Conservation (phyloP, 30 jellyfish, hydroid and myxozoan genomes). For the Turritopsis dohrnii region DNA sequence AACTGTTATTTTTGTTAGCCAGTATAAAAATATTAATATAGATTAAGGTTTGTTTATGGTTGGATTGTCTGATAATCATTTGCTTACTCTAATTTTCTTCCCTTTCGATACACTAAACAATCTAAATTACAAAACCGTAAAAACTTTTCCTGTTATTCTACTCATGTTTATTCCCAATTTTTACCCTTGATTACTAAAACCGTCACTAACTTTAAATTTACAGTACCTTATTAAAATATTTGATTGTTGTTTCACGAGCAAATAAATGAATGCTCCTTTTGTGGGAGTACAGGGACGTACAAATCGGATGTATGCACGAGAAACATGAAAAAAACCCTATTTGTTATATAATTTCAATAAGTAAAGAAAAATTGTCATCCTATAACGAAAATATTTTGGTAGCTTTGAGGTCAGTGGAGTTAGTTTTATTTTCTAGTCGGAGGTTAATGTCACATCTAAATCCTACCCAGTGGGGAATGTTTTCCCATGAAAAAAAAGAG, state of each 20-base stretch:
- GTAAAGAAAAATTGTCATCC: neutral
- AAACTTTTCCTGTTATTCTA: neutral
- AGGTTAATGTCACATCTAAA: neutral
- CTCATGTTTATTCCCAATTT: neutral
- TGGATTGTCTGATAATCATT: neutral
- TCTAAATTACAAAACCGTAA: too few species aligned
- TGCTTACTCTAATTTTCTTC: neutral
- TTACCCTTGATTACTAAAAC: too few species aligned
- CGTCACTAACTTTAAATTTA: too few species aligned
- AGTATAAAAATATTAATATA: neutral
- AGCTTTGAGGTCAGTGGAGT: neutral
- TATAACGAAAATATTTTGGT: constrained; percentile 8
- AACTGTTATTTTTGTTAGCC: neutral
- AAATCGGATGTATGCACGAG: neutral
- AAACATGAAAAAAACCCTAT: neutral
- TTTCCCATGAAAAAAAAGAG: neutral
- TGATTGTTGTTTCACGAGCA: too few species aligned
- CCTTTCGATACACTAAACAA: too few species aligned
- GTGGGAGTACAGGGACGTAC: neutral
- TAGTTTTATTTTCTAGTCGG: neutral
- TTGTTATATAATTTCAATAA: neutral
- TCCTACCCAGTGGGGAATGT: constrained; percentile 11
- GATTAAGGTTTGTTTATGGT: neutral
- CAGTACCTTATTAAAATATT: too few species aligned
- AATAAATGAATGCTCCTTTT: neutral